Evolutionary conservation across 2,888 invertebrate species (phyloP).

Genomic region (Limulus polyphemus): DNA sequence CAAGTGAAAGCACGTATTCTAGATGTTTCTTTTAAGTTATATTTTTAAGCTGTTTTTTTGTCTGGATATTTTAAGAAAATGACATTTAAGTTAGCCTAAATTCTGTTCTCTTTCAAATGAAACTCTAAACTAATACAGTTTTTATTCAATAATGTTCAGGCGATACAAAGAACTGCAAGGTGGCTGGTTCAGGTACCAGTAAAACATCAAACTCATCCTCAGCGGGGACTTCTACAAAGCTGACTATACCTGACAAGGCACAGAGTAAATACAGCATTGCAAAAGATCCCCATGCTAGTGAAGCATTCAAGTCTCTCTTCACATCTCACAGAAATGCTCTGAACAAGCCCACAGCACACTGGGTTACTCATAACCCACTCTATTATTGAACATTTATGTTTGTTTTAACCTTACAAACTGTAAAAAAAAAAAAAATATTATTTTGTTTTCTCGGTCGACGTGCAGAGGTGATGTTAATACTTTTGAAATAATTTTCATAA

Average conservation of each 20-base stretch:
- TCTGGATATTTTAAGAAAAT: too few species aligned
- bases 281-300: slow-evolving; percentile 73
- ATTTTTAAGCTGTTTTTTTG: too few species aligned
- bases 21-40: too few species aligned
- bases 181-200: background rate
- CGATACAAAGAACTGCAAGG: too few species aligned
- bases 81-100: too few species aligned
- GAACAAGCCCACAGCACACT: slow-evolving; percentile 78
- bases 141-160: too few species aligned
- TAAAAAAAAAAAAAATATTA: background rate
- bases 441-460: background rate
- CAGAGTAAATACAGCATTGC: slow-evolving; percentile 58
- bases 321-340: slow-evolving; percentile 77
- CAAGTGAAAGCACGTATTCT: too few species aligned
- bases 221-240: slow-evolving; percentile 13
- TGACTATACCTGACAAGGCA: slow-evolving; percentile 23
- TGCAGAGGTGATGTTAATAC: too few species aligned
- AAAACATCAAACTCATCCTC: background rate
- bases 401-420: background rate
- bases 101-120: too few species aligned
- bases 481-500: too few species aligned
- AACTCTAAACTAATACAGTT: background rate
- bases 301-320: slow-evolving; percentile 89
- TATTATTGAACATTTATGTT: slow-evolving; percentile 32
- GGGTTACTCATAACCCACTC: slow-evolving; percentile 91